phyloP scores from a whole-genome alignment of 2,888 invertebrate species.

The Agrochola lychnidis region DNA sequence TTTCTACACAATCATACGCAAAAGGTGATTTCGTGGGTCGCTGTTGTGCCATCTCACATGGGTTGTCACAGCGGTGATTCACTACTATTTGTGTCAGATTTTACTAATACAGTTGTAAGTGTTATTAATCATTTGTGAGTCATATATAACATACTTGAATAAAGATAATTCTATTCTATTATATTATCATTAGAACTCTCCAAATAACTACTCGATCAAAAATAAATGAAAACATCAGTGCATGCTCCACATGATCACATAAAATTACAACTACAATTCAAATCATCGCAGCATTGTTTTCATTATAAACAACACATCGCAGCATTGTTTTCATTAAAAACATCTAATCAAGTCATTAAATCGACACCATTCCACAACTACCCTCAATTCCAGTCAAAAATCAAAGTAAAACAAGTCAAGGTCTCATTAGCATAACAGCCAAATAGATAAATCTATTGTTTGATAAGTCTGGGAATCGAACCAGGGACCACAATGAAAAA shows the following conservation, averaged over 20 bases:
- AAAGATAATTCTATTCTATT: too few species aligned
- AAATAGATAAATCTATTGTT: constrained; percentile 74
- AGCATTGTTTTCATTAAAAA: too few species aligned
- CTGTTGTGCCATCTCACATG: too few species aligned
- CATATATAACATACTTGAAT: too few species aligned
- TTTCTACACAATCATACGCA: too few species aligned
- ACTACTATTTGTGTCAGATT: too few species aligned
- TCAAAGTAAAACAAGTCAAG: constrained; percentile 70
- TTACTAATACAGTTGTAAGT: too few species aligned
- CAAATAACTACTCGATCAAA: not conserved
- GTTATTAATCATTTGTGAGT: too few species aligned
- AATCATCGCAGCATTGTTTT: constrained; percentile 3
- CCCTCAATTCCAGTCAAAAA: constrained; percentile 40
- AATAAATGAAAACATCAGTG: not conserved
- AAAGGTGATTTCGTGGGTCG: too few species aligned
- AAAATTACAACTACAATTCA: not conserved
- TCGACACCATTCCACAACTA: constrained; percentile 27
- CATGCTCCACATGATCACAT: not conserved
- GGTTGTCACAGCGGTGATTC: too few species aligned
- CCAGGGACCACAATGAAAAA: constrained; percentile 77
- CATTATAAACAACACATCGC: not conserved
- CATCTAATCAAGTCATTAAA: constrained; percentile 18
- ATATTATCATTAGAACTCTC: not conserved
- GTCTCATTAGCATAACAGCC: constrained; percentile 68
- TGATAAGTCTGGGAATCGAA: constrained; percentile 79